Evolutionary conservation across 2,113 vertebrate species (phyloP).

Genomic region (Limanda limanda): DNA sequence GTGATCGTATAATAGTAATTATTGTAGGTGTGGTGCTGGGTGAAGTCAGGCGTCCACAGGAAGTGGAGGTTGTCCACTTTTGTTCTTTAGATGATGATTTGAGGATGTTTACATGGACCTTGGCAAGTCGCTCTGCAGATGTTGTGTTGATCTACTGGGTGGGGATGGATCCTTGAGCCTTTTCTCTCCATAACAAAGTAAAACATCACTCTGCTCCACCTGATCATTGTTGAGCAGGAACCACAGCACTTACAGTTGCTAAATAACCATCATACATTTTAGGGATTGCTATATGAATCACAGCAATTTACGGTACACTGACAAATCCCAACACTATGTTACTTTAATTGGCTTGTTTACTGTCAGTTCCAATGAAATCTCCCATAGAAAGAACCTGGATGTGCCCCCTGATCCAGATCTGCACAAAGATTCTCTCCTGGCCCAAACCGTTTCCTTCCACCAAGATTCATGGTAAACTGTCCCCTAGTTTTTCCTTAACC

Average conservation of each 20-base stretch:
- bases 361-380: too few relatives aligned
- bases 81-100: constrained; percentile 39
- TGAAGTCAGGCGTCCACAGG: constrained; percentile 24
- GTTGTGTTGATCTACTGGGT: neutral
- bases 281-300: neutral
- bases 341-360: too few relatives aligned
- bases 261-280: neutral
- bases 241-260: neutral
- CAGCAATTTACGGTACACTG: neutral
- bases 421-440: too few relatives aligned
- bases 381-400: too few relatives aligned
- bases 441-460: too few relatives aligned
- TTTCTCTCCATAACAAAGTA: neutral
- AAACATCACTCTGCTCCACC: neutral
- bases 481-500: too few relatives aligned
- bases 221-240: neutral
- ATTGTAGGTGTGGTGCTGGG: constrained; percentile 40
- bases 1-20: constrained; percentile 15
- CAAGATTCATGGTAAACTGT: too few relatives aligned
- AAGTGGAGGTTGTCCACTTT: constrained; percentile 29
- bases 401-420: too few relatives aligned
- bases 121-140: neutral
- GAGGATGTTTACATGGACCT: constrained; percentile 25
- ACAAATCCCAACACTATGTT: too few relatives aligned
- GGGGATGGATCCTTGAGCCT: neutral